phyloP scores from a whole-genome alignment of 2,113 vertebrate genomes.

The Stictonetta naevosa region DNA sequence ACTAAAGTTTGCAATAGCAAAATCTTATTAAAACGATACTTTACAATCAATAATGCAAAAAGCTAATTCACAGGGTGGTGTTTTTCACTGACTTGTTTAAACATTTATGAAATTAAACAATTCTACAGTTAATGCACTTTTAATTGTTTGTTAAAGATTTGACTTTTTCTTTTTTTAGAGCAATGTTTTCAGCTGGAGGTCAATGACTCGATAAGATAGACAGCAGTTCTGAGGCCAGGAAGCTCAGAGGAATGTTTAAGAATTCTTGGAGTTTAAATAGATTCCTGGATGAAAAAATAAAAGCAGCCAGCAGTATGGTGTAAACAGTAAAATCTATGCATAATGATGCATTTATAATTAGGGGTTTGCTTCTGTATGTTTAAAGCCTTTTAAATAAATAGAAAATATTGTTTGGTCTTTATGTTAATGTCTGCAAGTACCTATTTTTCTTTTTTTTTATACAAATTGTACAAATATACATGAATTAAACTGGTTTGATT shows the following conservation, averaged over 20 bases:
- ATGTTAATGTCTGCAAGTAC: conserved; percentile 69
- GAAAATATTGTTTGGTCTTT: conserved; percentile 74
- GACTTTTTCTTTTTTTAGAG: conserved; percentile 67
- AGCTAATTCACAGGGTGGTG: conserved; percentile 78
- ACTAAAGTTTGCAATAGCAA: conserved; percentile 71
- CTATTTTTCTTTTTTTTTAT: conserved; percentile 41
- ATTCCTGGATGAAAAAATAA: conserved; percentile 59
- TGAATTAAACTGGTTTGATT: conserved; percentile 73
- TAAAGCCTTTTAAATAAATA: conserved; percentile 72
- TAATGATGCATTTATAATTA: conserved; percentile 59
- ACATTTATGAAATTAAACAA: conserved; percentile 72
- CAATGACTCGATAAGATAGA: conserved; percentile 67
- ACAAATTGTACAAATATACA: conserved; percentile 58
- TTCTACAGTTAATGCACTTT: conserved; percentile 77
- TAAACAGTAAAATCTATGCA: conserved; percentile 62
- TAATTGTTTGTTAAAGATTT: conserved; percentile 75
- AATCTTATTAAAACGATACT: conserved; percentile 70
- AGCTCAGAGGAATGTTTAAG: conserved; percentile 58
- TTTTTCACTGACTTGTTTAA: conserved; percentile 77
- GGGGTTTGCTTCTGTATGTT: conserved; percentile 69
- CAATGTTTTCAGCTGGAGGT: conserved; percentile 71
- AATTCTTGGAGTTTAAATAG: conserved; percentile 52
- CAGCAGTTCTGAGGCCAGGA: conserved; percentile 60
- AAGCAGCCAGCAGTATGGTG: conserved; percentile 61
- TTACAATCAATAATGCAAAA: conserved; percentile 76